phyloP scores from a whole-genome alignment of 2,797 vertebrate species.

The Amblyraja radiata region DNA sequence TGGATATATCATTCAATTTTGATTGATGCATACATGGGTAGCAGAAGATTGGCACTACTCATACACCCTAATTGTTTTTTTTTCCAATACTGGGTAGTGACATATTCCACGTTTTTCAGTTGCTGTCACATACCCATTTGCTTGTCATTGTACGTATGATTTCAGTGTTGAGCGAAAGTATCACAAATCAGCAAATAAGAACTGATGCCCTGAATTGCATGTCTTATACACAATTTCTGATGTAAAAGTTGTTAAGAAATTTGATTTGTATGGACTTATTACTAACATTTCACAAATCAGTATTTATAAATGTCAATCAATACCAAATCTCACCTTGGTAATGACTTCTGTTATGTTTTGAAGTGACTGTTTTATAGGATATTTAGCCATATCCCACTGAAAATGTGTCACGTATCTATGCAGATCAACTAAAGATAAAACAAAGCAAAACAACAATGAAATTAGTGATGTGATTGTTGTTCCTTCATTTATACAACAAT shows the following conservation, averaged over 20 bases:
- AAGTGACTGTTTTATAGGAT: constrained; percentile 75
- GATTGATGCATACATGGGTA: neutral
- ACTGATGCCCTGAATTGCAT: neutral
- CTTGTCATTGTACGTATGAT: neutral
- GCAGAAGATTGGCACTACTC: neutral
- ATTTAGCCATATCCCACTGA: constrained; percentile 95
- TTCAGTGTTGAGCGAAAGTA: neutral
- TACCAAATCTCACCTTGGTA: constrained; percentile 65
- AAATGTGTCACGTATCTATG: constrained; percentile 78
- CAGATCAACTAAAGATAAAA: constrained; percentile 67
- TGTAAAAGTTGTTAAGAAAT: neutral
- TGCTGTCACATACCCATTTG: neutral
- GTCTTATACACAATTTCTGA: neutral
- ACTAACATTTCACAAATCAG: neutral
- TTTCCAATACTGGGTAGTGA: neutral
- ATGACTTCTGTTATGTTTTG: constrained; percentile 75
- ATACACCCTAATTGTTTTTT: neutral
- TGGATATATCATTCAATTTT: neutral
- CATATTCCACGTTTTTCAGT: neutral
- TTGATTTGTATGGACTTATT: neutral
- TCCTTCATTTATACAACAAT: neutral
- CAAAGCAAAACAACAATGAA: neutral
- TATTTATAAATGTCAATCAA: neutral
- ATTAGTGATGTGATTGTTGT: neutral
- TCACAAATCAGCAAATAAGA: neutral